Percentiles rank a stretch among this genome's conserved stretches.
phyloP scores from a whole-genome alignment of 1,140 invertebrate species.

The Anthonomus grandis region DNA sequence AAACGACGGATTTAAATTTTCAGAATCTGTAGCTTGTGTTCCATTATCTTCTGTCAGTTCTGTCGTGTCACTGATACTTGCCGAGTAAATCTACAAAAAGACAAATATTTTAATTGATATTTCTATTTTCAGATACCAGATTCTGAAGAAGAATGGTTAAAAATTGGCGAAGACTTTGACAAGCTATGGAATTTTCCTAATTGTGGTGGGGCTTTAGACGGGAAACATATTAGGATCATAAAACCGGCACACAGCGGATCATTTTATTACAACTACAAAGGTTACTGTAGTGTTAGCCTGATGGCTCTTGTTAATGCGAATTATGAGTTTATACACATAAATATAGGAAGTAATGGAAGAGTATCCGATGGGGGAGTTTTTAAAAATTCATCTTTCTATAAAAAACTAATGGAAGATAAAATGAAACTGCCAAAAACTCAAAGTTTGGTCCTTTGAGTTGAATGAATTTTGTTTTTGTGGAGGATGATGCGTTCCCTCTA shows the following conservation, averaged over 20 bases:
- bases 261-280: constrained; percentile 39
- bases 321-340: constrained; percentile 43
- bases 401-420: constrained; percentile 3
- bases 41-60: not conserved
- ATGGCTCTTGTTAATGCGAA: constrained; percentile 41
- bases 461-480: constrained; percentile 1
- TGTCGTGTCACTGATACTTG: no score
- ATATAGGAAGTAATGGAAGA: constrained; percentile 43
- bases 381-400: not conserved
- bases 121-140: constrained; percentile 7
- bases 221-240: constrained; percentile 14
- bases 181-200: constrained; percentile 9
- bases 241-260: constrained; percentile 7
- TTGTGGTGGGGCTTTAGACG: constrained; percentile 8
- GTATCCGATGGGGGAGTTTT: constrained; percentile 42
- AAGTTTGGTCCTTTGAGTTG: not conserved
- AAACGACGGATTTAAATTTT: not conserved
- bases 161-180: constrained; percentile 9
- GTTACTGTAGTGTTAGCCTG: constrained; percentile 6
- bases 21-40: not conserved
- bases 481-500: not conserved
- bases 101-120: not conserved
- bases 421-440: not conserved
- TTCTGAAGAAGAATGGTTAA: constrained; percentile 13
- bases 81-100: not conserved